Evolutionary conservation across 2,113 vertebrate species (phyloP).

Genomic region (Bolborhynchus lineola): DNA sequence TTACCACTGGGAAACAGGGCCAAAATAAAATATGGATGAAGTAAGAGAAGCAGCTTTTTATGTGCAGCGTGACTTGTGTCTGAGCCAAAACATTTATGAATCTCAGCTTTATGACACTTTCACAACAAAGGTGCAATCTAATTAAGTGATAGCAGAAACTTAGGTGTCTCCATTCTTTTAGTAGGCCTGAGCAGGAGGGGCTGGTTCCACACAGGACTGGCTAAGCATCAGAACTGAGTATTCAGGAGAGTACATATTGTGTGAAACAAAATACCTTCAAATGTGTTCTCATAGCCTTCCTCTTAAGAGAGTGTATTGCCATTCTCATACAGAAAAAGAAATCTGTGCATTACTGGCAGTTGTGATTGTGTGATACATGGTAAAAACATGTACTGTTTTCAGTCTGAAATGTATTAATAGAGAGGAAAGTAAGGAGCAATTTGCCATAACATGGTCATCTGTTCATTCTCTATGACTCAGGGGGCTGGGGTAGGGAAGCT

Average conservation of each 20-base stretch:
- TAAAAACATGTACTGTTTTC: neutral
- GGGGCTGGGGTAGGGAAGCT: neutral
- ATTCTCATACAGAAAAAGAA: neutral
- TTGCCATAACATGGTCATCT: accelerated
- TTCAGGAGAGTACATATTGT: neutral
- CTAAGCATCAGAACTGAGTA: neutral
- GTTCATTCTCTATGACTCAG: neutral
- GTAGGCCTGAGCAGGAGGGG: neutral
- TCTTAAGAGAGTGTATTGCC: neutral
- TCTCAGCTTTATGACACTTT: neutral
- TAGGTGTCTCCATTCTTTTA: neutral
- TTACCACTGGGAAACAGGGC: neutral
- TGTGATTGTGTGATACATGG: neutral
- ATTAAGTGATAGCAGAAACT: neutral
- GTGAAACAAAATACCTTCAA: neutral
- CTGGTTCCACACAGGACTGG: neutral
- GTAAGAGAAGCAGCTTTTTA: neutral
- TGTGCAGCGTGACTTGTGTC: neutral
- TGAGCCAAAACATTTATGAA: neutral
- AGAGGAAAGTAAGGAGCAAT: neutral
- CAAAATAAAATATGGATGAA: neutral
- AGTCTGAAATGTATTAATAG: neutral
- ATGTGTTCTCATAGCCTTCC: neutral
- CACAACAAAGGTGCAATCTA: neutral
- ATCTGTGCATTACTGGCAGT: neutral